Percentiles rank a stretch among this genome's conserved stretches.
Conservation (phyloP, 2,888 invertebrate species). For the Parnassius apollo region DNA sequence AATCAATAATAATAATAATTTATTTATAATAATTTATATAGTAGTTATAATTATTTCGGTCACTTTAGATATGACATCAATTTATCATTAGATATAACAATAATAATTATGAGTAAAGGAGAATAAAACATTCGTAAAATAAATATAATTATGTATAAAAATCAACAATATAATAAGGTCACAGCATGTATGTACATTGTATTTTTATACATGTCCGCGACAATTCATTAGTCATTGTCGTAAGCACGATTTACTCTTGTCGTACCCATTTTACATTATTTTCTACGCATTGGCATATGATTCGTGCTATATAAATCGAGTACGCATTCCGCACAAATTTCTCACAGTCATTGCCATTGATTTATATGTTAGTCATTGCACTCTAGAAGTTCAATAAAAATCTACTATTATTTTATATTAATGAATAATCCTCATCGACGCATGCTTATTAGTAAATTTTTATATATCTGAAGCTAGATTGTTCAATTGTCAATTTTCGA, state of each 20-base stretch:
- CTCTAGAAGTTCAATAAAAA: slow-evolving; percentile 45
- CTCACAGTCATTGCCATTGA: slow-evolving; percentile 33
- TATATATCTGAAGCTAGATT: slow-evolving; percentile 51
- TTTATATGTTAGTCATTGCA: slow-evolving; percentile 30
- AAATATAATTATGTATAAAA: slow-evolving; percentile 57
- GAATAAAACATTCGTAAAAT: slow-evolving; percentile 62
- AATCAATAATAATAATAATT: slow-evolving; percentile 30
- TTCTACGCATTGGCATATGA: slow-evolving; percentile 55
- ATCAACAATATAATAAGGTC: slow-evolving; percentile 67
- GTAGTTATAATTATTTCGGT: slow-evolving; percentile 55
- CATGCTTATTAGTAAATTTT: slow-evolving; percentile 48
- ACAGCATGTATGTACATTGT: slow-evolving; percentile 63
- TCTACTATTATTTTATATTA: slow-evolving; percentile 52
- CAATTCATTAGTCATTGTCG: slow-evolving; percentile 36
- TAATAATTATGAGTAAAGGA: slow-evolving; percentile 57
- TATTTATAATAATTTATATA: slow-evolving; percentile 39
- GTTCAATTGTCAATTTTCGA: slow-evolving; percentile 40
- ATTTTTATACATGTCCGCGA: slow-evolving; percentile 46
- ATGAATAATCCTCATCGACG: slow-evolving; percentile 41
- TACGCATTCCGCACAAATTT: slow-evolving; percentile 20
- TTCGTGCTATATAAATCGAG: slow-evolving; percentile 38
- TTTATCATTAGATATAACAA: slow-evolving; percentile 60
- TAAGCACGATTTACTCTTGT: slow-evolving; percentile 50
- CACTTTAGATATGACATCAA: slow-evolving; percentile 66
- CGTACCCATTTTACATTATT: slow-evolving; percentile 66